Evolutionary conservation across 1,140 invertebrate species (phyloP), one percentile per base, ranked within the genome.

Genomic region (Venustaconcha ellipsiformis): DNA sequence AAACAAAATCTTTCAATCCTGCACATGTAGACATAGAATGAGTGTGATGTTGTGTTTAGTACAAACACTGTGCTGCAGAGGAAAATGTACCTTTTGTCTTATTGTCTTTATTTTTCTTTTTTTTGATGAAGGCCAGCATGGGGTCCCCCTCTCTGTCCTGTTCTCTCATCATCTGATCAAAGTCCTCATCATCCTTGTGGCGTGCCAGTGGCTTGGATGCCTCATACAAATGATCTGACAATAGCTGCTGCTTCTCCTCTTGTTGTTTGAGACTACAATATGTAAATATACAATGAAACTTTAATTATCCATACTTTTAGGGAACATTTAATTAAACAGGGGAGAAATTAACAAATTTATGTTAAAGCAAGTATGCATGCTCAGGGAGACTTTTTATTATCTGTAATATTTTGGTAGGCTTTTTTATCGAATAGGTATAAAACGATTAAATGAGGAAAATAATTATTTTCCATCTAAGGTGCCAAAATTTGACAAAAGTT

Each of bases 181-280:
- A 88, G 90, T 99, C 98, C 71, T 92, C 91, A 87, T 99, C 98
- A 86, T 96, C 94, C 57, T 93, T 93, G 87, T 96, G 95, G 57
- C 97, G 91, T 0, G 98, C 96, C 30, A 99, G 89, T 4, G 97
- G 97, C 88, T 99, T 99, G 11, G 92, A 92, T 83, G 96, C 94
- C 89, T 99, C 97, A 78, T 97, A 93, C 0, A 95, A 80, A 83
- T 94, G 94, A 55, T 95, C 93, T 18, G 78, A 57, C 59, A 94
- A 89, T 0, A 94, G 85, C 71, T 93, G 92, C 55, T 93, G 91
- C 66, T 93, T 91, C 55, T 93, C 92, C 68, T 95, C 93, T 85
- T 95, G 93, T 92, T 99, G 97, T 77, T 91, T 92, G 64, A 92
- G 76, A 20, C 91, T 92, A 67, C 37, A 79, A 70, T 55, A 60